Base-by-base conservation (phyloP, 1,140 invertebrate genomes). In the Drosophila tani region DNA sequence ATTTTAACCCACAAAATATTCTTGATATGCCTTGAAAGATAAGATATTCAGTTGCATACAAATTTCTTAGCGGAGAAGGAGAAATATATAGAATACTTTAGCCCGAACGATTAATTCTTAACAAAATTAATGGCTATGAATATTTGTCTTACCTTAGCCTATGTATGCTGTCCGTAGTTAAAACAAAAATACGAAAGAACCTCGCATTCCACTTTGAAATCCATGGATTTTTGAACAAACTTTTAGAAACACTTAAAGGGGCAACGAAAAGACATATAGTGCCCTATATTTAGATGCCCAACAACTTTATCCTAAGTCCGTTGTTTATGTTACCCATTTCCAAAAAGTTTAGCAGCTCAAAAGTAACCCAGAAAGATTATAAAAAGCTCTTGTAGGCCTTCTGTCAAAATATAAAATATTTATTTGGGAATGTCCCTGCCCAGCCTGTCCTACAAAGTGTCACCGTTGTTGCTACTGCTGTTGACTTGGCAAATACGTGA, bases 401-500 rank as follows among this genome's bases (percentile, higher is more conserved):
- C 55, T 11, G 29, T 32, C 32, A 29, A 57, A 41, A 51, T 43
- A 51, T 43, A 15, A 50, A 51, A 40, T 46, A 75, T 75, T 50
- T 41, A 59, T 59, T 71, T 71, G 51, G 32, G 38, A 69, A 71
- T 58, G 27, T 58, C 15, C 27, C 45, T 15, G 35, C 35, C 38
- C 43, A 32, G 50, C 14, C 27, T 14, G 40, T 7, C 27, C 35
- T n/a, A 15, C 21, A 47, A 40, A 67, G 67, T 55, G 67, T 69
- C 41, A 14, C 27, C 27, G 7, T 43, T n/a, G 35, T 21, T 29
- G 63, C 55, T 46, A 21, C 56, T 15, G 55, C 27, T 56, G 29
- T 46, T 47, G 68, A 32, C 68, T 32, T 24, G 41, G 68, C 64
- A 17, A 70, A 69, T 71, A 73, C 70, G 70, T 73, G 68, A 73